Base-by-base conservation (phyloP, 2,797 vertebrate genomes). In the Phoeniculus purpureus region DNA sequence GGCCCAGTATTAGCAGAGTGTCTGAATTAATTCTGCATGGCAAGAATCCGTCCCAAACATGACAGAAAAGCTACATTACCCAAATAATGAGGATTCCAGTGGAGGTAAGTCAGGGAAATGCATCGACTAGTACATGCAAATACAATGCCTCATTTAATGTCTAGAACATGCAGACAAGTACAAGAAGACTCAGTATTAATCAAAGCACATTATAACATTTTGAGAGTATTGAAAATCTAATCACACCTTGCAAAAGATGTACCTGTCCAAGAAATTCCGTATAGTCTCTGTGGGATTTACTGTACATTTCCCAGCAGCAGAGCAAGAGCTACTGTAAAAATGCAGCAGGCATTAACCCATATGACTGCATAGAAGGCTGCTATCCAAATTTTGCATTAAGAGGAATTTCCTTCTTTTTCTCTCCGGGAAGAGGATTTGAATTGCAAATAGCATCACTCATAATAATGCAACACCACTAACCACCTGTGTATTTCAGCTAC, bases 71-170 rank as follows among this genome's bases (percentile, higher is more conserved):
- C 45, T 85, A 88, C 51, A 51, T 84, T 94, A 91, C 60, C 55
- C 16, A 0, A 91, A 90, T 95, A 95, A 95, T 90, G 62, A 95
- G 72, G 65, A 90, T 86, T 92, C 71, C 87, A 86, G 75, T 29
- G 74, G 83, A 84, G 72, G 62, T 88, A 95, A 91, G 13, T 58
- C 3, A 0, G 56, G 45, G 37, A 67, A 92, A 77, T 0, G 1
- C 45, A 34, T 26, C 56, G 23, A 75, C 25, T 52, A 79, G 56
- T 87, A 62, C 67, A 94, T 77, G 77, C 58, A 89, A 88, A 78
- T 74, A 81, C 66, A 87, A 55, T 85, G 45, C 64, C 45, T 94
- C 68, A 73, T 92, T 93, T 93, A 82, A 72, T 5, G 8, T 76
- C 60, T 88, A 64, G 82, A 91, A 85, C 37, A 55, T 17, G 77